Evolutionary conservation across 2,113 vertebrate species (phyloP).

Genomic region (Ailuropoda melanoleuca): DNA sequence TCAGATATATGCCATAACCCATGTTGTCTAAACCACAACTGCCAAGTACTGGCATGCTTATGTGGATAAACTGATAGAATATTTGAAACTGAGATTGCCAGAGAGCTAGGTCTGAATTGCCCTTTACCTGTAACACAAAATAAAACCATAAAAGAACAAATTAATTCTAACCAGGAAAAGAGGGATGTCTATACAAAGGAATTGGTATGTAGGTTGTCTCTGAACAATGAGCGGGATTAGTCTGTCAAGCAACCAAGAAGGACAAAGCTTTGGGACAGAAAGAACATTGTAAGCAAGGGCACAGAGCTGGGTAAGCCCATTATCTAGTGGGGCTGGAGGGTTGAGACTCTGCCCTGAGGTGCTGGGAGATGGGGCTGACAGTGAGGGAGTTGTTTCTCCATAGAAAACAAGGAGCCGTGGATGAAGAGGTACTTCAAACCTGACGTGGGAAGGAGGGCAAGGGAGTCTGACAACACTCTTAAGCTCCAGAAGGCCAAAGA

Average conservation of each 20-base stretch:
- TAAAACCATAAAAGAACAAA: constrained; percentile 20
- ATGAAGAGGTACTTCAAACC: neutral
- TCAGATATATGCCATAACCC: neutral
- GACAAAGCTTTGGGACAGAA: neutral
- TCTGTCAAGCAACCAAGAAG: neutral
- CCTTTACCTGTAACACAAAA: neutral
- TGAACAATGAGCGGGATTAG: neutral
- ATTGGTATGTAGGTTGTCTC: neutral
- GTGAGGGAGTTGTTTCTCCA: neutral
- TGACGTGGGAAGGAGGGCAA: neutral
- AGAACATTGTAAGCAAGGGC: neutral
- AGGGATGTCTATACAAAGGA: neutral
- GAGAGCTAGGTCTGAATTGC: neutral
- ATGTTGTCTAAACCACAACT: constrained; percentile 1
- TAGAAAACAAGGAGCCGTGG: neutral
- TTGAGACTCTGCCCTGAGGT: neutral
- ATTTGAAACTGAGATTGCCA: constrained; percentile 31
- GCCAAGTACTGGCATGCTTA: neutral
- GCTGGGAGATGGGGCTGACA: neutral
- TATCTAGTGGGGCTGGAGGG: accelerated
- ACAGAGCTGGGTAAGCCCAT: neutral
- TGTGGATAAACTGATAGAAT: neutral
- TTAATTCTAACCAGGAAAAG: neutral
- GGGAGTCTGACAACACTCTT: neutral
- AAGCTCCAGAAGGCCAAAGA: neutral